phyloP scores from a whole-genome alignment of 2,888 invertebrate species.

The Epicampocera succincta region DNA sequence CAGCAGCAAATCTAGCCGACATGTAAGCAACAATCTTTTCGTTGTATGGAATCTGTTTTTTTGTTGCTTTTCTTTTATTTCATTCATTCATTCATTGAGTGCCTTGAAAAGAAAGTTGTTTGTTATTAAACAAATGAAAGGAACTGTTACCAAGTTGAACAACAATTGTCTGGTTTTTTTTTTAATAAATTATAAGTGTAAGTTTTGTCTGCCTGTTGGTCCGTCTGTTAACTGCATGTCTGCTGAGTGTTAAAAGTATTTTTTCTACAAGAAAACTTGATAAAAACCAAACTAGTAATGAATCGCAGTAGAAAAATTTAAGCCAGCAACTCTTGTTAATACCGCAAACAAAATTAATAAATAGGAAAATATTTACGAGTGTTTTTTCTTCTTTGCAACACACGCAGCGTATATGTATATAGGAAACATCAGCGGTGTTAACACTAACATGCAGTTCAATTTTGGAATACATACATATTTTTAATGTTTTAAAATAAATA shows the following conservation, averaged over 20 bases:
- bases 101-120: constrained; percentile 69
- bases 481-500: background rate
- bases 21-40: constrained; percentile 54
- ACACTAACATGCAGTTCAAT: background rate
- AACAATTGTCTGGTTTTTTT: constrained; percentile 54
- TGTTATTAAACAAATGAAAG: constrained; percentile 70
- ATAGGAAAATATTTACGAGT: constrained; percentile 23
- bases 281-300: constrained; percentile 34
- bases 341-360: background rate
- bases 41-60: constrained; percentile 32
- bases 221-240: constrained; percentile 46
- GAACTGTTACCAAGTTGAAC: constrained; percentile 68
- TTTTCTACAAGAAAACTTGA: constrained; percentile 13
- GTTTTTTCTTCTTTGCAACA: constrained; percentile 10
- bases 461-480: background rate
- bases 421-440: background rate
- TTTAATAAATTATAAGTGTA: constrained; percentile 35
- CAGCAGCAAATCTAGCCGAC: constrained; percentile 49
- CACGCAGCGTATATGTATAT: background rate
- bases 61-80: constrained; percentile 49
- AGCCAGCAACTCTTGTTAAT: constrained; percentile 20
- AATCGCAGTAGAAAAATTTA: constrained; percentile 39
- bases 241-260: constrained; percentile 41
- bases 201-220: constrained; percentile 38
- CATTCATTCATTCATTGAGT: constrained; percentile 57